Evolutionary conservation across 92 coral and sea anemone species (phyloP).

Genomic region (Bergia sp.): DNA sequence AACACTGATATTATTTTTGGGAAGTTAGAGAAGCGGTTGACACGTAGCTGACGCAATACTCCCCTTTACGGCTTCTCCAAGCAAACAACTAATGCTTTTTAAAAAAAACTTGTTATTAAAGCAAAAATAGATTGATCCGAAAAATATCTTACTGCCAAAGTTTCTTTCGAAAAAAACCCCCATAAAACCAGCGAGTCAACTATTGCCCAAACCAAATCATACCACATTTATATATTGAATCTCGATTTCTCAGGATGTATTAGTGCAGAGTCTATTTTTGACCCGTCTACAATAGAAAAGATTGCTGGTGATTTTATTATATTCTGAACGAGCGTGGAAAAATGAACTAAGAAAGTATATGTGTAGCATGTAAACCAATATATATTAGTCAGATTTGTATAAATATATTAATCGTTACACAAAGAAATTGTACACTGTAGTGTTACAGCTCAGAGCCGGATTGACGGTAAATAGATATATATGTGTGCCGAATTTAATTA

Average conservation of each 20-base stretch:
- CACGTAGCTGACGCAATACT: background rate
- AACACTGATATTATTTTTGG: background rate
- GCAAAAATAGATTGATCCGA: background rate
- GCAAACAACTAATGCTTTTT: slow-evolving; percentile 9
- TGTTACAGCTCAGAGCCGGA: background rate
- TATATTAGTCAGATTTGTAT: background rate
- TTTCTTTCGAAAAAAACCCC: background rate
- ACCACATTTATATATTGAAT: background rate
- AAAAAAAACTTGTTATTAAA: background rate
- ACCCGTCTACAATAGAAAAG: background rate
- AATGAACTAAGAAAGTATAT: background rate
- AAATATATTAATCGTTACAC: background rate
- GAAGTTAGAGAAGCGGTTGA: background rate
- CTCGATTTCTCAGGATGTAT: background rate
- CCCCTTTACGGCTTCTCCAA: background rate
- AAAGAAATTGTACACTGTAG: background rate
- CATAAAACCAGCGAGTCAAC: slow-evolving; percentile 8
- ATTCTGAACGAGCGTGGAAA: background rate
- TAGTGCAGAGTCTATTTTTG: background rate
- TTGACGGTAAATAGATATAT: background rate
- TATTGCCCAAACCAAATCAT: background rate
- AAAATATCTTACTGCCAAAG: background rate
- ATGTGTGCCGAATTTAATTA: background rate
- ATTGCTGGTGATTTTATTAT: background rate
- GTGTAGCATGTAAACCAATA: background rate